Conservation (phyloP, 1,140 invertebrate species). For the Zaprionus nigranus region DNA sequence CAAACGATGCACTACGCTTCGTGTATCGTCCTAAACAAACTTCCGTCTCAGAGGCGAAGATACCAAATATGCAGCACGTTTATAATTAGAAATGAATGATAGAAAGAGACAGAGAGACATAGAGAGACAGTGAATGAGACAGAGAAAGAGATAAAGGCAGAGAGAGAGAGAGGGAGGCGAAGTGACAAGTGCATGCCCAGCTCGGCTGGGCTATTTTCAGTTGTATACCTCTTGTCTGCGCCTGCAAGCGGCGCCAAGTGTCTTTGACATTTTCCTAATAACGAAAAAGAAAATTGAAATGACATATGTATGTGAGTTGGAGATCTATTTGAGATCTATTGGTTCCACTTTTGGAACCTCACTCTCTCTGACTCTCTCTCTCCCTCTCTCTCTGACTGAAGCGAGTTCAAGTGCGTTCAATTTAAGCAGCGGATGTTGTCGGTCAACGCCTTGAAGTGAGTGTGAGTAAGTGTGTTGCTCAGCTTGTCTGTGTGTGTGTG, state of each 20-base stretch:
- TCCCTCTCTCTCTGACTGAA: neutral
- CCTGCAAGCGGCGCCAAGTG: slow-evolving; percentile 56
- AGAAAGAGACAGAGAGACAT: neutral
- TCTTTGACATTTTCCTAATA: slow-evolving; percentile 63
- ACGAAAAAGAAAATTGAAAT: slow-evolving; percentile 25
- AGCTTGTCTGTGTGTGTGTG: slow-evolving; percentile 1
- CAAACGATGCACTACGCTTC: slow-evolving; percentile 2
- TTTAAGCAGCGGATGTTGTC: slow-evolving; percentile 39
- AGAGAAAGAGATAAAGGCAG: neutral
- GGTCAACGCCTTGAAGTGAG: slow-evolving; percentile 21
- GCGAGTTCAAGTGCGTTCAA: slow-evolving; percentile 46
- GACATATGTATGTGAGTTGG: slow-evolving; percentile 37
- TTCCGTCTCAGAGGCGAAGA: slow-evolving; percentile 60
- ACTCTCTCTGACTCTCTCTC: neutral
- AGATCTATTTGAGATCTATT: slow-evolving; percentile 16
- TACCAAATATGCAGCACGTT: slow-evolving; percentile 52
- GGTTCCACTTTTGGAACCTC: neutral
- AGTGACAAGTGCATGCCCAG: slow-evolving; percentile 38
- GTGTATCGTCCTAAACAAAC: slow-evolving; percentile 73
- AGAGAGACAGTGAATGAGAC: neutral
- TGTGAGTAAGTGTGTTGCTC: slow-evolving; percentile 11
- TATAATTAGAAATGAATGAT: slow-evolving; percentile 62
- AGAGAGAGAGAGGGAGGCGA: neutral
- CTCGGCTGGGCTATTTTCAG: slow-evolving; percentile 42
- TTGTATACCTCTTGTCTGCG: slow-evolving; percentile 26